Evolutionary conservation across 2,888 invertebrate genomes (phyloP), one percentile per base, ranked within the genome.

Genomic region (Cerastoderma edule): DNA sequence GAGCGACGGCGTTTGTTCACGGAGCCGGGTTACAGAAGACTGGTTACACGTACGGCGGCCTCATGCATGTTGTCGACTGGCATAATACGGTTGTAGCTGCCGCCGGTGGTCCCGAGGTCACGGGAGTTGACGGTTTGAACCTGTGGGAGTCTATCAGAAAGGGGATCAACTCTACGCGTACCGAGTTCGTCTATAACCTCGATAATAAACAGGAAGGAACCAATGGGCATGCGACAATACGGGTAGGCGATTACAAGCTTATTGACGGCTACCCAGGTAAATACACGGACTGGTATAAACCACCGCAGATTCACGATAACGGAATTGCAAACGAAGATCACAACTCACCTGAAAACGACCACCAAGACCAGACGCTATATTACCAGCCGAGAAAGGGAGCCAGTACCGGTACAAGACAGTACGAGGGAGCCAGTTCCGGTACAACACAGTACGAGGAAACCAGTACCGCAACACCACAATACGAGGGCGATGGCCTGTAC

Each of bases 11-110:
- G 6, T 93, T 93, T 77, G 84, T 93, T 35, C 92, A 92, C 75
- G 90, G 93, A 24, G 54, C 68, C 8, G 68, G 71, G 13, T 76
- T 92, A 2, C 56, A 84, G n/a, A 87, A 80, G 64, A 86, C 78
- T 2, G 84, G 85, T 16, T 87, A 86, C 71, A 78, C 78, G 5
- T 90, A 88, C 73, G 79, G 86, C 30, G 89, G 87, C 89, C 89
- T 93, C 79, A 90, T 93, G 39, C 93, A 93, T 76, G 93, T 93
- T 2, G 93, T 93, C 5, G 93, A 93, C 80, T 93, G 93, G 93
- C 91, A 91, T 70, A 91, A 93, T 1, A 93, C 93, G 0, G 79
- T 93, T 16, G 67, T 93, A 0, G 84, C 87, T 22, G 89, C 92
- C 8, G 93, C 93, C 27, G 93, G 93, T 10, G 87, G 88, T 19